phyloP scores from a whole-genome alignment of 2,888 invertebrate species.

The Drosophila algonquin region DNA sequence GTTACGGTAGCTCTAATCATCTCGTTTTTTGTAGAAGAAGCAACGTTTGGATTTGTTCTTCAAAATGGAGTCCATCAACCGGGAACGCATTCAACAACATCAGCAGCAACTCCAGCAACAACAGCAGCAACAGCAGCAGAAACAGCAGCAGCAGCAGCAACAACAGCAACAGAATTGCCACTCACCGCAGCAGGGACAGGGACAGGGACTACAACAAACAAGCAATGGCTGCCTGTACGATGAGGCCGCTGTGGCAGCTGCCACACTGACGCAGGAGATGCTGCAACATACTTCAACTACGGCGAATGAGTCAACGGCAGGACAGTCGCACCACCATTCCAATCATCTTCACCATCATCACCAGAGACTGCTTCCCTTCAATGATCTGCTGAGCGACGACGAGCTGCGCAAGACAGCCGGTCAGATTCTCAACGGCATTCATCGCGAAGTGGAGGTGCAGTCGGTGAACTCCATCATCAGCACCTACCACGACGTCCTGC shows the following conservation, averaged over 20 bases:
- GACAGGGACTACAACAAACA: constrained; percentile 39
- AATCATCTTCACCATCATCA: constrained; percentile 43
- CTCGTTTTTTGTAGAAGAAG: constrained; percentile 83
- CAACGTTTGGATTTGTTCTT: constrained; percentile 86
- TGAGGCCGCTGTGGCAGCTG: constrained; percentile 82
- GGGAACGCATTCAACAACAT: constrained; percentile 81
- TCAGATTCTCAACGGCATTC: constrained; percentile 86
- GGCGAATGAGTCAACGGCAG: constrained; percentile 33
- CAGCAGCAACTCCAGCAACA: constrained; percentile 71
- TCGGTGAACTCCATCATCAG: constrained; percentile 84
- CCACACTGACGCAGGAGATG: constrained; percentile 81
- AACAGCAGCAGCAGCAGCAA: constrained; percentile 54
- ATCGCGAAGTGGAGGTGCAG: constrained; percentile 86
- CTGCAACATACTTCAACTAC: constrained; percentile 62
- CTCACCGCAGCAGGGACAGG: constrained; percentile 34
- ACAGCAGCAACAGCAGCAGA: constrained; percentile 55
- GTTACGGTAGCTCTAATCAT: neutral
- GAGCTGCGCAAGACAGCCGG: constrained; percentile 86
- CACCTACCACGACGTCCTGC: constrained; percentile 83
- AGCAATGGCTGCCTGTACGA: constrained; percentile 75
- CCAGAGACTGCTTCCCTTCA: constrained; percentile 71
- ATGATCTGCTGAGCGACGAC: constrained; percentile 80
- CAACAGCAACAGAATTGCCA: constrained; percentile 46
- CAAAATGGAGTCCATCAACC: constrained; percentile 84
- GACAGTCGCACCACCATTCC: constrained; percentile 33